Conservation (phyloP, 2,113 vertebrate species). For the Clarias magur region DNA sequence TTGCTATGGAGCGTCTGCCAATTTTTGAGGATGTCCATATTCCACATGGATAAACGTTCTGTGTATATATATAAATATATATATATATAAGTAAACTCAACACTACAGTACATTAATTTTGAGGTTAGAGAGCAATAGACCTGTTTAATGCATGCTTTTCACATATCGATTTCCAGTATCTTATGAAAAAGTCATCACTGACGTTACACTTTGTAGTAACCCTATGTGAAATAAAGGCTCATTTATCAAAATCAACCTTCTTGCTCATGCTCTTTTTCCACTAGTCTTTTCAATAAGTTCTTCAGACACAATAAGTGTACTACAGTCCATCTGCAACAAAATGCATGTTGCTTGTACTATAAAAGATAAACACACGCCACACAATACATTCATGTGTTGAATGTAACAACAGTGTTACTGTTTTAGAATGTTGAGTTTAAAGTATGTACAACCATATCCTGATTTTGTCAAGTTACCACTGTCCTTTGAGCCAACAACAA, state of each 20-base stretch:
- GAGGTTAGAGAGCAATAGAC: neutral
- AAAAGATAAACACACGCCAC: neutral
- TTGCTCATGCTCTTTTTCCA: neutral
- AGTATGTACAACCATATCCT: neutral
- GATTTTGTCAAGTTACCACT: neutral
- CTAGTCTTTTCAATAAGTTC: neutral
- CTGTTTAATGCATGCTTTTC: constrained; percentile 45
- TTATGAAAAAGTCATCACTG: neutral
- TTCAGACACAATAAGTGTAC: neutral
- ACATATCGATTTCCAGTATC: constrained; percentile 7
- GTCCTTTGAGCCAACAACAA: neutral
- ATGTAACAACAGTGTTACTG: neutral
- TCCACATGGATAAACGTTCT: neutral
- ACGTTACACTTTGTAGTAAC: constrained; percentile 28
- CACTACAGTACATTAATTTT: constrained; percentile 40
- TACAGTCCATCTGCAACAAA: neutral
- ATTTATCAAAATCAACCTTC: constrained; percentile 15
- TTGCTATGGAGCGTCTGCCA: neutral
- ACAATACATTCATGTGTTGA: neutral
- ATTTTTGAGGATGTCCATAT: neutral
- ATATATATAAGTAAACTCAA: neutral
- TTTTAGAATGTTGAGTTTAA: neutral
- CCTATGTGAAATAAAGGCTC: constrained; percentile 37
- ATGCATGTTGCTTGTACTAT: neutral
- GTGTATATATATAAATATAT: neutral